Conservation (phyloP, 2,113 vertebrate genomes). For the Hystrix cristata region DNA sequence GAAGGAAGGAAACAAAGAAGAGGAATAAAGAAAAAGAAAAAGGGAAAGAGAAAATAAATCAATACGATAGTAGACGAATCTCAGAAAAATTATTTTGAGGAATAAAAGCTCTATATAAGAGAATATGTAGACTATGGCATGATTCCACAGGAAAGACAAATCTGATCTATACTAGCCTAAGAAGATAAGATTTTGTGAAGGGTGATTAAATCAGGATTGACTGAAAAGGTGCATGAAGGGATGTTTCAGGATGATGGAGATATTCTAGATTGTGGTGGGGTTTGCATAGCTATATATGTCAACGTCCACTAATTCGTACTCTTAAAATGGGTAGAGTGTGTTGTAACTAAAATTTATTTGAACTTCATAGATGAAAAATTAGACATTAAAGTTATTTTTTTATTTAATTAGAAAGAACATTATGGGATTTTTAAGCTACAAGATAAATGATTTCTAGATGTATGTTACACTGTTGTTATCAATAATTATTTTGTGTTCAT, state of each 20-base stretch:
- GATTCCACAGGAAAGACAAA: background rate
- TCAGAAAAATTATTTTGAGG: background rate
- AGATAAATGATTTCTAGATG: background rate
- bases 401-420: background rate
- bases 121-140: background rate
- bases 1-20: no score
- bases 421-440: background rate
- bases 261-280: background rate
- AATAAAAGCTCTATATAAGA: background rate
- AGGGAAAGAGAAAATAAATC: background rate
- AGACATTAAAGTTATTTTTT: constrained; percentile 4
- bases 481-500: background rate
- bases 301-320: background rate
- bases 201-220: background rate
- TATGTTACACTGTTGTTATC: background rate
- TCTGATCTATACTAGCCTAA: background rate
- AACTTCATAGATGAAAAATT: background rate
- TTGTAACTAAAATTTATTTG: background rate
- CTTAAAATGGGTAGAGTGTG: background rate
- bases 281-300: background rate
- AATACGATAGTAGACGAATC: background rate
- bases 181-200: background rate
- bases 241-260: background rate
- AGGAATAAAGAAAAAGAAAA: background rate
- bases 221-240: background rate